Conservation (phyloP, 1,140 invertebrate genomes). For the Calliphora vicina region DNA sequence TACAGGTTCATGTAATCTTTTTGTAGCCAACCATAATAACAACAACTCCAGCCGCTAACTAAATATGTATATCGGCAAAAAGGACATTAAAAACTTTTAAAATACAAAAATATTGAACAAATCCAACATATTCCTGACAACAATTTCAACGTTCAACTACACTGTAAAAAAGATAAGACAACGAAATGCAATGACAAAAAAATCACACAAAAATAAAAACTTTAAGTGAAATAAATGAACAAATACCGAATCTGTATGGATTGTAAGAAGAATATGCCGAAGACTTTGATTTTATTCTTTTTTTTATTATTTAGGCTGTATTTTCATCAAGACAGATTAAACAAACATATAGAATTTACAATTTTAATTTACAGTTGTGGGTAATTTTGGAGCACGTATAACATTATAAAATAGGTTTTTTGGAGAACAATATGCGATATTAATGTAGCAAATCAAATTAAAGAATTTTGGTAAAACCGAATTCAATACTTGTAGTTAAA, state of each 20-base stretch:
- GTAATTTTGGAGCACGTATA: too few relatives aligned
- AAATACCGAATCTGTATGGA: background rate
- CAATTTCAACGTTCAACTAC: constrained; percentile 12
- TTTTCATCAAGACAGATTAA: background rate
- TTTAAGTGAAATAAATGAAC: background rate
- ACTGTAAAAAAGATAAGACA: constrained; percentile 13
- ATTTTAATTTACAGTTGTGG: background rate
- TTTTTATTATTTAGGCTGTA: background rate
- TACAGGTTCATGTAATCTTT: constrained; percentile 64
- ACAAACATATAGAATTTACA: background rate
- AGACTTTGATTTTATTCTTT: background rate
- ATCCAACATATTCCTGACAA: background rate
- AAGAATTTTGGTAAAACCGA: too few relatives aligned
- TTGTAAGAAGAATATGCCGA: background rate
- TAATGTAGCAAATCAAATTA: too few relatives aligned
- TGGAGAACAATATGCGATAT: too few relatives aligned
- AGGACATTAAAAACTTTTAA: constrained; percentile 40
- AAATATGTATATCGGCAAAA: constrained; percentile 48
- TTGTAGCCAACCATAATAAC: constrained; percentile 43
- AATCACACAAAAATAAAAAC: background rate
- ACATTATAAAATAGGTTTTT: too few relatives aligned
- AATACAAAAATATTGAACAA: constrained; percentile 12
- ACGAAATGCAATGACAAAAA: background rate
- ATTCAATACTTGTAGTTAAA: too few relatives aligned
- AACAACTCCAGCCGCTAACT: background rate